Percentiles rank a stretch among this genome's conserved stretches.
Evolutionary conservation across 92 coral and sea anemone genomes (phyloP).

Genomic region (Hydrozoanthus gracilis): DNA sequence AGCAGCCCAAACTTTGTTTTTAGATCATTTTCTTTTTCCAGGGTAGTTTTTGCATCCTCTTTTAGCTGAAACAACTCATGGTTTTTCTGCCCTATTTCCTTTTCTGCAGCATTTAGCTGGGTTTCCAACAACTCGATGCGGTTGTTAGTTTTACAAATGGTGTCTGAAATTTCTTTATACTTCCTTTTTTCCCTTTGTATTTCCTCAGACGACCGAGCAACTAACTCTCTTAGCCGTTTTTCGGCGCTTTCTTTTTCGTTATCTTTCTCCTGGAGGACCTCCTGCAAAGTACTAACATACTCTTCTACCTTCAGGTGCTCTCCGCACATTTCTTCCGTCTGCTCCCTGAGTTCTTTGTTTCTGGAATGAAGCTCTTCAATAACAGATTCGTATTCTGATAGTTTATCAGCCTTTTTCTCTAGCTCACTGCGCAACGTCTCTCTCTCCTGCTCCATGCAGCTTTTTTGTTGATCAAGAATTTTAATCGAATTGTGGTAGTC

Average conservation of each 20-base stretch:
- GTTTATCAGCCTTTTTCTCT: slow-evolving; percentile 37
- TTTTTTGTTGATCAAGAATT: slow-evolving; percentile 59
- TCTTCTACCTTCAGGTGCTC: slow-evolving; percentile 4
- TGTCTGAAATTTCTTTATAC: slow-evolving; percentile 24
- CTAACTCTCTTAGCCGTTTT: slow-evolving; percentile 36
- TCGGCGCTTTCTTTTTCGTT: slow-evolving; percentile 24
- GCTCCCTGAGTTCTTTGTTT: slow-evolving; percentile 23
- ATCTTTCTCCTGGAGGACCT: slow-evolving; percentile 31
- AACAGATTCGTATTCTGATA: slow-evolving; percentile 21
- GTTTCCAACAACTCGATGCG: slow-evolving; percentile 24
- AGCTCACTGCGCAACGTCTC: slow-evolving; percentile 49
- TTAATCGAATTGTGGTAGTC: slow-evolving; percentile 38
- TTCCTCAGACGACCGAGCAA: slow-evolving; percentile 43
- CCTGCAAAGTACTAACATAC: neutral
- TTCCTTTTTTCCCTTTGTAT: slow-evolving; percentile 19
- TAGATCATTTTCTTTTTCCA: slow-evolving; percentile 5
- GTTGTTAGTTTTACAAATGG: slow-evolving; percentile 4
- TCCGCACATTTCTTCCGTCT: neutral
- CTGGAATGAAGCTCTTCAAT: slow-evolving; percentile 19
- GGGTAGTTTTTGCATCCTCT: neutral
- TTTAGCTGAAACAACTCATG: slow-evolving; percentile 11
- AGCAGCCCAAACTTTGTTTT: neutral
- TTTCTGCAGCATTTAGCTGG: slow-evolving; percentile 3
- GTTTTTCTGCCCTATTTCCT: neutral
- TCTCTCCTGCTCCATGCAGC: slow-evolving; percentile 43